Evolutionary conservation across 2,797 vertebrate species (phyloP).

Genomic region (Euthynnus affinis): DNA sequence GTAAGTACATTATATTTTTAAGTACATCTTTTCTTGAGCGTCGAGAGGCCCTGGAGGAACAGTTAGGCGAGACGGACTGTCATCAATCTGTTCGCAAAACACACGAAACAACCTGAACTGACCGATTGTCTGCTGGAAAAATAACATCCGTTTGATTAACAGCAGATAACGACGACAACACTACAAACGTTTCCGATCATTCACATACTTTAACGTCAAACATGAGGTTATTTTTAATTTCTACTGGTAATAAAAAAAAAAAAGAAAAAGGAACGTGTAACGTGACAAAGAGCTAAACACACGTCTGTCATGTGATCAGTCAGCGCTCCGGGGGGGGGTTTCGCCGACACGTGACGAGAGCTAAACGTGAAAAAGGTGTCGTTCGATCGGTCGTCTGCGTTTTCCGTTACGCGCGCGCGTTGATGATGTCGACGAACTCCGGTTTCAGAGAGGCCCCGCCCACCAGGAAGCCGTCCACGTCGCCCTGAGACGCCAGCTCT

Average conservation of each 20-base stretch:
- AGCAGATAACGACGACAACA: background rate
- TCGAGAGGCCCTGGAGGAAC: slow-evolving; percentile 15
- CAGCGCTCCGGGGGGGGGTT: no score
- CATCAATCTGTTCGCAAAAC: background rate
- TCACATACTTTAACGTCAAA: background rate
- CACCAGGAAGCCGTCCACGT: slow-evolving; percentile 94
- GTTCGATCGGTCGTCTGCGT: background rate
- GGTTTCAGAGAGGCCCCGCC: slow-evolving; percentile 95
- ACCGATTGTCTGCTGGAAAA: slow-evolving; percentile 10
- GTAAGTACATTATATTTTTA: slow-evolving; percentile 3
- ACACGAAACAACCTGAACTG: slow-evolving; percentile 18
- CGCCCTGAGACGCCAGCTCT: slow-evolving; percentile 89
- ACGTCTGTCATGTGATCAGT: slow-evolving; percentile 1
- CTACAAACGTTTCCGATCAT: background rate
- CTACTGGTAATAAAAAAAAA: background rate
- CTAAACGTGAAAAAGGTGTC: slow-evolving; percentile 26
- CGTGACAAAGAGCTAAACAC: background rate
- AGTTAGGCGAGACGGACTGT: slow-evolving; percentile 20
- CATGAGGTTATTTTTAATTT: background rate
- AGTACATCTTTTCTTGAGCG: slow-evolving; percentile 11
- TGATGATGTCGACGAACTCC: slow-evolving; percentile 94
- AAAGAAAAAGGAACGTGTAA: background rate
- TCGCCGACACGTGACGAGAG: background rate
- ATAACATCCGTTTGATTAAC: background rate
- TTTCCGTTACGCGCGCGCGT: slow-evolving; percentile 86